These are phyloP conservation scores for Rhyzopertha dominica DNA, from an alignment of 1,140 invertebrate genomes.

Conservation along the genomic window DNA sequence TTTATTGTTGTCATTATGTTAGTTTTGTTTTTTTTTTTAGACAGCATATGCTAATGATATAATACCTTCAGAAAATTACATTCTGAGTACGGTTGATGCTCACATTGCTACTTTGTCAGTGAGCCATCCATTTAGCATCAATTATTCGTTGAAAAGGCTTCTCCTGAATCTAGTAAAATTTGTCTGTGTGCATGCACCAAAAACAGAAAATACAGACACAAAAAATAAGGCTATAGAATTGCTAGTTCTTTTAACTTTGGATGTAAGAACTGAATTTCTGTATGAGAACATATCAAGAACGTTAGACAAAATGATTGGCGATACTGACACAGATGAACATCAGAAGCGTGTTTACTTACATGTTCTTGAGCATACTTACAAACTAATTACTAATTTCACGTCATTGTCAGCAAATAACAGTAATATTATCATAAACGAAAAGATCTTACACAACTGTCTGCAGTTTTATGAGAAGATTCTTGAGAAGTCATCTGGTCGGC, in stretches of 20 bases:
- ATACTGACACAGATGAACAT: conserved; percentile 59
- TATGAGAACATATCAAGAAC: conserved; percentile 58
- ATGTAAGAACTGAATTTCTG: conserved; percentile 69
- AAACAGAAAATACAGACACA: conserved; percentile 46
- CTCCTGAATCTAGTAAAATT: conserved; percentile 62
- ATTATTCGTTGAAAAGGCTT: conserved; percentile 63
- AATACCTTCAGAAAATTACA: conserved; percentile 76
- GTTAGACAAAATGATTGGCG: conserved; percentile 61
- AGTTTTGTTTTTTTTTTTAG: conserved; percentile 49
- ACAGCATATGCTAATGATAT: conserved; percentile 70
- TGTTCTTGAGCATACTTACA: conserved; percentile 64
- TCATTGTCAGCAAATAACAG: conserved; percentile 11
- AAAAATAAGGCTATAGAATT: conserved; percentile 50
- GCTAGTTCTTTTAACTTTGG: conserved; percentile 68
- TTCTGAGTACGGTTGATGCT: conserved; percentile 57
- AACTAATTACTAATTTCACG: conserved; percentile 58
- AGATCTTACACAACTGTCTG: conserved; percentile 63
- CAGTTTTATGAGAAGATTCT: conserved; percentile 81
- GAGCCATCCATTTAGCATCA: conserved; percentile 57
- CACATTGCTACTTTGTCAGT: conserved; percentile 55
- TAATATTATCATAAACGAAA: conserved; percentile 54
- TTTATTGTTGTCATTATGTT: conserved; percentile 11
- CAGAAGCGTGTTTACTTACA: conserved; percentile 59
- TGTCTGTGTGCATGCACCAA: conserved; percentile 61
- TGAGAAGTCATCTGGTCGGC: conserved; percentile 70